Conservation (phyloP, 1,140 invertebrate genomes). For the Conus betulinus region DNA sequence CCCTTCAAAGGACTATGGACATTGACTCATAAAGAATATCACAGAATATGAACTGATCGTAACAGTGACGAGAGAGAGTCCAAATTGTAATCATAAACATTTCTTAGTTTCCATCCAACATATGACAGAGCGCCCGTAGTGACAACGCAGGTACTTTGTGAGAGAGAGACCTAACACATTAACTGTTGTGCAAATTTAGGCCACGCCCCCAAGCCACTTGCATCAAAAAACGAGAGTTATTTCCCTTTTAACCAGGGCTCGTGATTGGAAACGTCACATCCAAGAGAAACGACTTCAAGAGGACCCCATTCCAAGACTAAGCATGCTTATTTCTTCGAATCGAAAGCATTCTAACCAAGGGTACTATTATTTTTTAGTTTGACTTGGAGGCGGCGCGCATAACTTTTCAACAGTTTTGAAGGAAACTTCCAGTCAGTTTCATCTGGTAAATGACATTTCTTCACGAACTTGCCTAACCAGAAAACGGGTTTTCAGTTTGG, state of each 20-base stretch:
- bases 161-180: too few species aligned
- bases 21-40: too few species aligned
- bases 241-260: neutral
- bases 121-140: too few species aligned
- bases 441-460: neutral
- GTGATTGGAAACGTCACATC: slow-evolving; percentile 16
- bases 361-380: neutral
- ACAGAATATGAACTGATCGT: too few species aligned
- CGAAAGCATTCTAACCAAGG: neutral
- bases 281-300: slow-evolving; percentile 11
- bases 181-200: neutral
- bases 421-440: neutral
- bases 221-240: neutral
- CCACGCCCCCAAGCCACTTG: neutral
- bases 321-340: neutral
- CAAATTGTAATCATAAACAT: too few species aligned
- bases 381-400: neutral
- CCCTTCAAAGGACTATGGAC: too few species aligned
- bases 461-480: neutral
- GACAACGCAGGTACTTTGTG: too few species aligned
- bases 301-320: neutral
- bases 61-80: too few species aligned
- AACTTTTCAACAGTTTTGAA: neutral
- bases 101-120: too few species aligned
- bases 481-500: neutral